Evolutionary conservation across 2,113 vertebrate species (phyloP).

Genomic region (Calidris pygmaea): DNA sequence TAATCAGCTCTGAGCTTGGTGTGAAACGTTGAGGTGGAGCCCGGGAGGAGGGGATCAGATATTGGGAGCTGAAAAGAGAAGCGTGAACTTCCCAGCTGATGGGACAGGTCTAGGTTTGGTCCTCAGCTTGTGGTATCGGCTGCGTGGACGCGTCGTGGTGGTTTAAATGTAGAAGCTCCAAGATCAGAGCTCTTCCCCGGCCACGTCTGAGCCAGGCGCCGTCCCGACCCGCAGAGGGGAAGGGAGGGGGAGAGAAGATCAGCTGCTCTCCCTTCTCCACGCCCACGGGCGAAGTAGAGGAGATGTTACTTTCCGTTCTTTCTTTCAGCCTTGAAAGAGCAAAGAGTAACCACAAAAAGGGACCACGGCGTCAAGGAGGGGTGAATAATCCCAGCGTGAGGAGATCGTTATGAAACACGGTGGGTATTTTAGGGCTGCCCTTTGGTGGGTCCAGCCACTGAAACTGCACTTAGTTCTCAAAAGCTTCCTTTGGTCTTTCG

Average conservation of each 20-base stretch:
- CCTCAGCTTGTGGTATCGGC: not conserved
- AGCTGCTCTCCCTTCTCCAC: not conserved
- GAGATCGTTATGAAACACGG: no score
- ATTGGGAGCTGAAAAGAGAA: not conserved
- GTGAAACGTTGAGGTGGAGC: not conserved
- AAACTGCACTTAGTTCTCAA: not conserved
- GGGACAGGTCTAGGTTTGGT: not conserved
- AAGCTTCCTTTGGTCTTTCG: not conserved
- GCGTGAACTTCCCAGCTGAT: not conserved
- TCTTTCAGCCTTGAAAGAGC: not conserved
- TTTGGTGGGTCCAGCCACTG: not conserved
- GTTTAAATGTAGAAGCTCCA: not conserved
- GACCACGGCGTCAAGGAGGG: not conserved
- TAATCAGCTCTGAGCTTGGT: not conserved
- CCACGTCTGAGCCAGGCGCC: rapidly evolving
- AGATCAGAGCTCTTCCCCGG: not conserved
- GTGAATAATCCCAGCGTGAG: not conserved
- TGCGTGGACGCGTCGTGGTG: rapidly evolving
- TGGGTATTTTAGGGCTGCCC: not conserved
- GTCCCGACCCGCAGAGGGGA: rapidly evolving
- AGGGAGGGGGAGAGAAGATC: not conserved
- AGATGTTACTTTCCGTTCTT: not conserved
- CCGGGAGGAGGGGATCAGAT: not conserved
- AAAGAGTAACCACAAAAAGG: not conserved
- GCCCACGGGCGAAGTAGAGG: rapidly evolving